Evolutionary conservation across 2,797 vertebrate species (phyloP).

Genomic region (Melanotaenia trifasciata): DNA sequence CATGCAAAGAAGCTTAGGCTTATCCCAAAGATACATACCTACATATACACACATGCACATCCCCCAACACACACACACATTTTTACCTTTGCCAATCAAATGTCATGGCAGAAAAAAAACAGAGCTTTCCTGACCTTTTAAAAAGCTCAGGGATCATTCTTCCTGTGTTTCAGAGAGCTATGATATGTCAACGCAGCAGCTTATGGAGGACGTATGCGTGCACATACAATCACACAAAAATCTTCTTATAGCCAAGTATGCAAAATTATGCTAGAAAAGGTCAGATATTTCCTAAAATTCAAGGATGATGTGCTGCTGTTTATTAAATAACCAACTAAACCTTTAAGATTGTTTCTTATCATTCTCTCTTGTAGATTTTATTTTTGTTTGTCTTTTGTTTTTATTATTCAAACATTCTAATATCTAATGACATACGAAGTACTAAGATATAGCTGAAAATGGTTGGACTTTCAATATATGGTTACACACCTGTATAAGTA

Average conservation of each 20-base stretch:
- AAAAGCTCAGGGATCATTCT: conserved; percentile 56
- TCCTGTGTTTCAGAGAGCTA: conserved; percentile 50
- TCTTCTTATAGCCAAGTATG: conserved; percentile 13
- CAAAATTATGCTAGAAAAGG: conserved; percentile 36
- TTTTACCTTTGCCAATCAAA: conserved; percentile 61
- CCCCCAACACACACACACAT: conserved; percentile 2
- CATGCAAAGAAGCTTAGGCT: conserved; percentile 29
- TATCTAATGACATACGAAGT: not conserved
- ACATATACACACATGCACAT: no score
- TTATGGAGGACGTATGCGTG: not conserved
- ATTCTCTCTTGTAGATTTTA: no score
- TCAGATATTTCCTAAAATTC: conserved; percentile 32
- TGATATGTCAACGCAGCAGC: conserved; percentile 25
- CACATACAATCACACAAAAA: not conserved
- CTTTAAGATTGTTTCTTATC: conserved; percentile 5
- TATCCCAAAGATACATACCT: not conserved
- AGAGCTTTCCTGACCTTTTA: conserved; percentile 58
- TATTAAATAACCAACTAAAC: conserved; percentile 35
- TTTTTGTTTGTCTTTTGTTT: not conserved
- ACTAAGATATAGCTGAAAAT: not conserved
- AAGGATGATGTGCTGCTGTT: conserved; percentile 27
- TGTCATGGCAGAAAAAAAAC: conserved; percentile 52
- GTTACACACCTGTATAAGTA: not conserved
- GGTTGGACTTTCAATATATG: no score
- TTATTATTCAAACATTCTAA: not conserved